A percentile compares a stretch with the other conserved stretches of the same genome.
phyloP scores from a whole-genome alignment of 1,140 invertebrate species.

The Nebria ingens region DNA sequence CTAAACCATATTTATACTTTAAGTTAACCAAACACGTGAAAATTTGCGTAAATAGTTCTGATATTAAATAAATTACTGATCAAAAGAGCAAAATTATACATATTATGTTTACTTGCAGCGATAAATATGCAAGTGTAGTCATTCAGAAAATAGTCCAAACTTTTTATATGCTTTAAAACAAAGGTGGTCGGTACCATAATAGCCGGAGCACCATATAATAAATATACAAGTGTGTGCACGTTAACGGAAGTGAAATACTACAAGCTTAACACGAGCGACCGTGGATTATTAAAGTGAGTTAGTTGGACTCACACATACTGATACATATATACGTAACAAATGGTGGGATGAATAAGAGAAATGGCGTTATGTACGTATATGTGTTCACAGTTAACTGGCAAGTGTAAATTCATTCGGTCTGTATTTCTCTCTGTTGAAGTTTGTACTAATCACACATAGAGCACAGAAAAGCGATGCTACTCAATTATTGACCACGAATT shows the following conservation, averaged over 20 bases:
- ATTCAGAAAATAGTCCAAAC: too few species aligned
- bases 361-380: neutral
- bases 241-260: neutral
- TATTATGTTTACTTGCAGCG: too few species aligned
- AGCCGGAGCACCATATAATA: neutral
- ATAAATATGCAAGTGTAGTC: too few species aligned
- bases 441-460: neutral
- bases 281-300: neutral
- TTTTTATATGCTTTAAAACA: neutral
- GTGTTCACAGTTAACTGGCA: neutral
- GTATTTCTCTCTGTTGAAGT: neutral
- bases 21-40: too few species aligned
- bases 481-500: slow-evolving; percentile 7
- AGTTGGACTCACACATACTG: too few species aligned
- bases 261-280: too few species aligned
- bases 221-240: neutral
- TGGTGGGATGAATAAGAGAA: too few species aligned
- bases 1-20: too few species aligned
- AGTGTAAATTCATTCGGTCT: neutral
- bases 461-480: neutral
- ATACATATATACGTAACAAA: too few species aligned
- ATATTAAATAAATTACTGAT: too few species aligned
- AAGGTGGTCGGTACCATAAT: neutral
- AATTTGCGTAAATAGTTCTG: too few species aligned
- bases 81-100: too few species aligned